Evolutionary conservation across 1,140 invertebrate species (phyloP).

Genomic region (Drosophila trapezifrons): DNA sequence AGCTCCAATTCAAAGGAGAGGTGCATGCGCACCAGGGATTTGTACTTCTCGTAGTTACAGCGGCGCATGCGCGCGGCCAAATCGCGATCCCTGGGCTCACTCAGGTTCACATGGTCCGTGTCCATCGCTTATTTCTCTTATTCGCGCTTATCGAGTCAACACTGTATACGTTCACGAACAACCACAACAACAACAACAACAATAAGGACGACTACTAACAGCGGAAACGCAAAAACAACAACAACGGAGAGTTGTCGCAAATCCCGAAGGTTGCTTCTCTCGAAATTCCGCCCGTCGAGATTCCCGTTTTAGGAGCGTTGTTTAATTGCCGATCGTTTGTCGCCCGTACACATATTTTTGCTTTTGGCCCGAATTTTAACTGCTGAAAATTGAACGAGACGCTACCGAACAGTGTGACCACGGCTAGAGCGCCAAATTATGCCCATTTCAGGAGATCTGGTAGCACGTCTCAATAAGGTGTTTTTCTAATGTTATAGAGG

Average conservation of each 20-base stretch:
- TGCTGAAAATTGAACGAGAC: conserved; percentile 62
- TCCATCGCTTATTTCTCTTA: conserved; percentile 47
- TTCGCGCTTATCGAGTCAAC: conserved; percentile 14
- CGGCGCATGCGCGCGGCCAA: conserved; percentile 76
- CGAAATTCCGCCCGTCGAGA: conserved; percentile 2
- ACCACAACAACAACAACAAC: conserved; percentile 17
- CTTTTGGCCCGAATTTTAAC: conserved; percentile 33
- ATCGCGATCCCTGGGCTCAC: conserved; percentile 66
- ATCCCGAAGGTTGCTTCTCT: conserved; percentile 21
- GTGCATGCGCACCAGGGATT: conserved; percentile 95
- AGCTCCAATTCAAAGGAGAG: conserved; percentile 94
- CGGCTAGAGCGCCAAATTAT: conserved; percentile 27
- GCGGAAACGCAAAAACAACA: conserved; percentile 30
- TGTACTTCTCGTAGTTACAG: conserved; percentile 92
- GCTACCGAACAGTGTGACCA: conserved; percentile 63
- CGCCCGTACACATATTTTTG: conserved; percentile 13
- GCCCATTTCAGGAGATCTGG: conserved; percentile 7
- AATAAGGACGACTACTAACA: conserved; percentile 11
- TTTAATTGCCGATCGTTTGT: conserved; percentile 2
- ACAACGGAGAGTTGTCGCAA: conserved; percentile 12
- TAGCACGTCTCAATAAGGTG: not conserved
- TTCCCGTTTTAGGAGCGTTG: not conserved
- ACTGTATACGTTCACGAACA: conserved; percentile 20
- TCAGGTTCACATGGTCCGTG: conserved; percentile 69
- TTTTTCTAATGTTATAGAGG: not conserved